Base-by-base conservation (phyloP, 2,888 invertebrate genomes). In the Toxonevra muliebris region DNA sequence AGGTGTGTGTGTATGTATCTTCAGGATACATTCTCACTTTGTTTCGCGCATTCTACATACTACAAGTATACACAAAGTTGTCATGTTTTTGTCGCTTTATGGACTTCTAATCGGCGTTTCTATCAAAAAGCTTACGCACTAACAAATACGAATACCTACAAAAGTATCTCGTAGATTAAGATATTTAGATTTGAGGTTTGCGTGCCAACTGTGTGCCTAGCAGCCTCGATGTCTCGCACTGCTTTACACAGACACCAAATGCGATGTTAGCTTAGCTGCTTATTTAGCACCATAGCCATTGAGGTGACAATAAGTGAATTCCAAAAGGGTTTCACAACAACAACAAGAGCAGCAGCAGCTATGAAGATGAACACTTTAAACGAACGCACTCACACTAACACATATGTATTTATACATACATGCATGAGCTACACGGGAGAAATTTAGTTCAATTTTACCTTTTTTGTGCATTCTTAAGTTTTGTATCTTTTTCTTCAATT, bases 11-110 rank as follows among this genome's bases (percentile, higher is more conserved):
- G 30, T 30, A 7, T 7, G 30, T 30, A 30, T 30, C 30, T 30
- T 30, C 7, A 7, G 7, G 7, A 4, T 30, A 7, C 7, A 61
- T 59, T 54, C 45, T 61, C 64, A 20, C 42, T 61, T 40, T 66
- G 41, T 54, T 61, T 55, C 60, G 30, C 48, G 48, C 65, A 61
- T 45, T 40, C 48, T 30, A 30, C 30, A 48, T 55, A 20, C 60
- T 45, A 59, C 57, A 59, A 69, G 66, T 65, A 69, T 66, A 68
- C 69, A 71, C 70, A 71, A 70, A 82, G 81, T 80, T 84, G 85
- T 85, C 84, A 84, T 84, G 84, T 84, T 85, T 84, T 84, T 84
- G 84, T 85, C 84, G 85, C 82, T 84, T 84, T 84, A 84, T 84
- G 80, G 83, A 82, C 84, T 84, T 84, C 85, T 84, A 84, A 84